Base-by-base conservation (phyloP, 2,888 invertebrate genomes). In the Sabatieria punctata region DNA sequence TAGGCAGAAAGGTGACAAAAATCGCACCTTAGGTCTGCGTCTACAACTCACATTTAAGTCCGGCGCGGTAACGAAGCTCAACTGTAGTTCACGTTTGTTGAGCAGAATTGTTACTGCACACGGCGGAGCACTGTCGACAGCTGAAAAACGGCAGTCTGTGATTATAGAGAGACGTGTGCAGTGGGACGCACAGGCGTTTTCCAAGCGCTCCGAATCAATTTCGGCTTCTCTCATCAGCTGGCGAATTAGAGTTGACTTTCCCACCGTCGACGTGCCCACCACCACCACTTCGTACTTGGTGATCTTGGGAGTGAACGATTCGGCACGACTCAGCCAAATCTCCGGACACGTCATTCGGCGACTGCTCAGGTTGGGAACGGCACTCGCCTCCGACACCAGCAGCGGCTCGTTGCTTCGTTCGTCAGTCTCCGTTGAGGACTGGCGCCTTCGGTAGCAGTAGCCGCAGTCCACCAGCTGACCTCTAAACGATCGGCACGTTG, bases 381-480 rank as follows among this genome's bases (percentile, higher is more conserved):
- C 39, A 39, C 22, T 21, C 39, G 23, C 3, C 15, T 18, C 37
- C n/a, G n/a, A 6, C 4, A 37, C 4, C 18, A 18, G 37, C 37
- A 18, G 18, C 15, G 37, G 15, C 4, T 8, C 18, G 11, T 18
- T 4, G 15, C 15, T 18, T 4, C 4, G 6, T 8, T 11, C 18
- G 13, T 11, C 37, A 11, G 37, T 18, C 15, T 8, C 18, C 15
- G 15, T 39, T 15, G 4, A 18, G 11, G 4, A 2, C n/a, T n/a
- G n/a, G n/a, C n/a, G n/a, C n/a, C n/a, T n/a, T 4, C 39, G 13
- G 23, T 39, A 39, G 39, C 39, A 39, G 39, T 39, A 39, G 39
- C 39, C 39, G 18, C 6, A 19, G 23, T 39, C 39, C 22, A 15
- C 11, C 39, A 39, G n/a, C 18, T 37, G 37, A 18, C 8, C 37